Evolutionary conservation across 2,797 vertebrate species (phyloP), one percentile per base, ranked within the genome.

Genomic region (Rousettus madagascariensis): DNA sequence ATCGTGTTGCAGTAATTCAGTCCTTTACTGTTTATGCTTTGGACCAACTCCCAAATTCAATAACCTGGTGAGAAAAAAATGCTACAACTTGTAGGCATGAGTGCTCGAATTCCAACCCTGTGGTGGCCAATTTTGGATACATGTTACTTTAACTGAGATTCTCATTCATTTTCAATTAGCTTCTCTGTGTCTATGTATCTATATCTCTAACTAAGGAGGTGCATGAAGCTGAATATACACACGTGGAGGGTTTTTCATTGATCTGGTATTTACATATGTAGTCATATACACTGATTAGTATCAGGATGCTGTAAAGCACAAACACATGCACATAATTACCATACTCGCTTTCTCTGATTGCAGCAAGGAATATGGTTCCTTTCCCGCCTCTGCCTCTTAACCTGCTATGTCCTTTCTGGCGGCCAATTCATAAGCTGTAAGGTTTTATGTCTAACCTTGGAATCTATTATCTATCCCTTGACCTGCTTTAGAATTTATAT

Each of bases 221-320:
- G 36, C 22, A 49, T 57, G 53, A 7, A 80, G 38, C 79, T 95
- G 92, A 95, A 89, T 59, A 59, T 8, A 72, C 63, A 96, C 91
- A 96, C 9, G 91, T 61, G 41, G 83, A 87, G 33, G 30, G 55
- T 10, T 86, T 94, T 86, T 43, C 92, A 96, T 95, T 92, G 94
- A 95, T 97, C 92, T 74, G 38, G 38, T 93, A 96, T 97, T 97
- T 96, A 96, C 79, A 74, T 66, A 57, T 49, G 43, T 55, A 93
- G 68, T 90, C 94, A 91, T 55, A 75, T 22, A 86, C 91, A 61
- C 77, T 94, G 95, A 97, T 97, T 97, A 95, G 84, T 86, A 95
- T 53, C 92, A 88, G 86, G 92, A 95, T 66, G 8, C 12, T 85
- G 77, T 1, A 5, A 93, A 97, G 65, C 15, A 88, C 80, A 94